Evolutionary conservation across 1,140 invertebrate genomes (phyloP), one percentile per base, ranked within the genome.

Genomic region (Nixonia krombeini): DNA sequence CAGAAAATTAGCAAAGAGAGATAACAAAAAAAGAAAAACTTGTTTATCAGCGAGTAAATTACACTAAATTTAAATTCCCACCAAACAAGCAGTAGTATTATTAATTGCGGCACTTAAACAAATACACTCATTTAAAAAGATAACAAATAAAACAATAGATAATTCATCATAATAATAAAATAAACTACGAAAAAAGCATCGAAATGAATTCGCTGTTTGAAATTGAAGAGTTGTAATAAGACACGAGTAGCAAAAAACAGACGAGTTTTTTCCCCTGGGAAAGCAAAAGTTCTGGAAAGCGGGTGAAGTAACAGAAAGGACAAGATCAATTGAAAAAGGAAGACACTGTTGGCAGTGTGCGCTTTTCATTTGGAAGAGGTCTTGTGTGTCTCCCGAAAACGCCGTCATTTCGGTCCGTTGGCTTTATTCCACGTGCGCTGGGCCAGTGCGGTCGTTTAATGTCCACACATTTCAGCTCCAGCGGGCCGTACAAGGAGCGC

Each of bases 141-240:
- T n/a, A n/a, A n/a, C n/a, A n/a, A n/a, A n/a, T n/a, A n/a, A n/a
- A n/a, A n/a, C n/a, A n/a, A n/a, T n/a, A n/a, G n/a, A n/a, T n/a
- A n/a, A n/a, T n/a, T n/a, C n/a, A n/a, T n/a, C n/a, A n/a, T n/a
- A n/a, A n/a, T n/a, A n/a, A n/a, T n/a, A n/a, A n/a, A n/a, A n/a
- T n/a, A n/a, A n/a, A n/a, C 21, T 21, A 9, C 9, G 3, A 31
- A 31, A 8, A n/a, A 2, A 31, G 8, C 28, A 31, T 31, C 6
- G 33, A 64, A 56, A 51, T 40, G 44, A 64, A 64, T 51, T 56
- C 46, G 23, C 53, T 50, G 61, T 46, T 50, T 40, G 45, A 35
- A 57, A 65, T 57, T 65, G 46, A 57, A 49, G 49, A 65, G 53
- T 65, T 57, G 61, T 56, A 55, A 45, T 55, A 55, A 45, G 52